Evolutionary conservation across 2,888 invertebrate genomes (phyloP).

Genomic region (Caenorhabditis macrosperma): DNA sequence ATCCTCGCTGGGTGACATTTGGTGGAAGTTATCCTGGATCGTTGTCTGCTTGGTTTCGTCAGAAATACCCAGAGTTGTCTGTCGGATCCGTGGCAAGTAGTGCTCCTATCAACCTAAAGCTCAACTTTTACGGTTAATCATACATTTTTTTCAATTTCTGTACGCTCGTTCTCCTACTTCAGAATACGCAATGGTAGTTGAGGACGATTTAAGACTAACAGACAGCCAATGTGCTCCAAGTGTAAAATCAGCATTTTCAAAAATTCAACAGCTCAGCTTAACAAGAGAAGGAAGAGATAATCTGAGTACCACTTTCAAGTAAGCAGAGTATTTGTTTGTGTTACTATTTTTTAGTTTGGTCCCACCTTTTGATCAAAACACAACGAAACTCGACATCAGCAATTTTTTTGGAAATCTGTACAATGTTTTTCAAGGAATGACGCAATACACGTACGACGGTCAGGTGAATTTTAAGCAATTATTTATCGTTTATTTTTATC

Average conservation of each 20-base stretch:
- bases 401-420: constrained; percentile 74
- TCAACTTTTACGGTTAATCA: constrained; percentile 67
- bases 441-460: constrained; percentile 77
- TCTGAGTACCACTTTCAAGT: constrained; percentile 64
- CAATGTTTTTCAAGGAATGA: constrained; percentile 74
- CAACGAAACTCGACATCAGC: constrained; percentile 69
- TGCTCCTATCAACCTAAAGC: constrained; percentile 67
- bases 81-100: constrained; percentile 71
- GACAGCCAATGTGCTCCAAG: constrained; percentile 55
- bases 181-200: constrained; percentile 75
- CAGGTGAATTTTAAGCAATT: too few relatives aligned
- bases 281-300: constrained; percentile 62
- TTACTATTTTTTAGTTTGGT: constrained; percentile 65
- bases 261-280: constrained; percentile 62
- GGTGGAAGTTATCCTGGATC: constrained; percentile 76
- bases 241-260: constrained; percentile 53
- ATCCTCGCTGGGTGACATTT: constrained; percentile 77
- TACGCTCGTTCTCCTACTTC: too few relatives aligned
- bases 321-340: not conserved
- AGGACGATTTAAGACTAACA: constrained; percentile 64
- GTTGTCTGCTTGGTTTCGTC: constrained; percentile 71
- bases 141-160: constrained; percentile 20
- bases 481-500: too few relatives aligned
- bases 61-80: constrained; percentile 70
- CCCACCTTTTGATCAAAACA: constrained; percentile 65